Evolutionary conservation across 2,888 invertebrate species (phyloP), one percentile per base, ranked within the genome.

Genomic region (Idaea aversata): DNA sequence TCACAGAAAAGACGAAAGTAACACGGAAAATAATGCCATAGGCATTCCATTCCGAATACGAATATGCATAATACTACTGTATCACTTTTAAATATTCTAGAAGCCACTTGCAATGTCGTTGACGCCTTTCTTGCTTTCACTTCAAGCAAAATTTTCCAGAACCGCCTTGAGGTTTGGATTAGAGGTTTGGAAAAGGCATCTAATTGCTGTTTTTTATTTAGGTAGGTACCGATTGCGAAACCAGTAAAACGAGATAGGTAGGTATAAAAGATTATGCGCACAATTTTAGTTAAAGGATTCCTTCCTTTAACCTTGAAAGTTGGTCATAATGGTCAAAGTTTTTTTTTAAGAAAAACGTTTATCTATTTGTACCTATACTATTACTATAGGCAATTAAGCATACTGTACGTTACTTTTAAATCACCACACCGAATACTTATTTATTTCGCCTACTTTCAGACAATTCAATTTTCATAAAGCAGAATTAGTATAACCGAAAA

Each of bases 111-210:
- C 63, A 63, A 64, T 67, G 64, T 36, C 16, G 5, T 5, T 61
- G 61, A 34, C 59, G 34, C 38, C 70, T 70, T 69, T 70, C 70
- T 63, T 35, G 70, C 73, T 73, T 73, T 73, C 73, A 69, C 73
- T 72, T 69, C 64, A 57, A 64, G 38, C 65, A 70, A 59, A 70
- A 62, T 72, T 73, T 73, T 73, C 73, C 70, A 71, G 70, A 70
- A 47, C 36, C 36, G 47, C 7, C 47, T 47, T 47, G 47, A 47
- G 47, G 47, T 47, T 36, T 36, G 36, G 36, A 36, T 36, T 36
- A 36, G 36, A 67, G 66, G 65, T 66, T 10, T 25, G 34, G 59
- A 67, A 64, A 60, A 65, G 13, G 25, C 69, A 66, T 61, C 34
- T 63, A 61, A 63, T 38, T 59, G 61, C 34, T 36, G 57, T 64